Evolutionary conservation across 1,140 invertebrate species (phyloP), one percentile per base, ranked within the genome.

Genomic region (Atta cephalotes): DNA sequence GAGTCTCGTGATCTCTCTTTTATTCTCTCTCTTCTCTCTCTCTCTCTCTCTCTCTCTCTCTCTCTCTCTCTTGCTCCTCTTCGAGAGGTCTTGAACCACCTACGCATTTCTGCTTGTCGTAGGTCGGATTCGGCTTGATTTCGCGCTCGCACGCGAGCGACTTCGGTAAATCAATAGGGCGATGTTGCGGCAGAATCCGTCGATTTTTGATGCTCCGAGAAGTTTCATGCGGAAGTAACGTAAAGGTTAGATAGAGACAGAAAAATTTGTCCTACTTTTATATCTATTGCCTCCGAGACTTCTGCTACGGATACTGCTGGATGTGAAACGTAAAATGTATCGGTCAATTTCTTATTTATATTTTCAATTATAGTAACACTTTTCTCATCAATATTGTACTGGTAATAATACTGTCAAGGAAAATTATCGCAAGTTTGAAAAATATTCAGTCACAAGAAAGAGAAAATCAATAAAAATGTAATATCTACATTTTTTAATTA

Each of bases 21-120:
- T 18, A 4, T 16, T 51, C 16, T 21, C 21, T 12, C 3, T 58
- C 49, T n/a, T 25, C 25, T 66, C 14, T 25, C 18, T 65, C 28
- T 81, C 58, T 25, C 14, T 28, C 31, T 31, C 31, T 31, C 31
- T 31, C 31, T 51, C 16, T 21, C 21, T 12, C 6, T 58, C 31
- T 68, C 14, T 18, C 18, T 66, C n/a, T 81, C 58, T 28, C 14
- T 28, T 7, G 12, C 9, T n/a, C 16, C 14, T 53, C 28, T 80
- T 56, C 28, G 51, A 28, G 10, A 49, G 49, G 45, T 84, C 45
- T 28, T 62, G 49, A 18, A 45, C 56, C 68, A 9, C 68, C 70
- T 71, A 84, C 80, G 80, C 25, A 74, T 7, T 25, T 82, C 28
- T 56, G 35, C 21, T 85, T 85, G 82, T 79, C 82, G 49, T 85